phyloP scores from a whole-genome alignment of 2,888 invertebrate species.

The Luperina testacea region DNA sequence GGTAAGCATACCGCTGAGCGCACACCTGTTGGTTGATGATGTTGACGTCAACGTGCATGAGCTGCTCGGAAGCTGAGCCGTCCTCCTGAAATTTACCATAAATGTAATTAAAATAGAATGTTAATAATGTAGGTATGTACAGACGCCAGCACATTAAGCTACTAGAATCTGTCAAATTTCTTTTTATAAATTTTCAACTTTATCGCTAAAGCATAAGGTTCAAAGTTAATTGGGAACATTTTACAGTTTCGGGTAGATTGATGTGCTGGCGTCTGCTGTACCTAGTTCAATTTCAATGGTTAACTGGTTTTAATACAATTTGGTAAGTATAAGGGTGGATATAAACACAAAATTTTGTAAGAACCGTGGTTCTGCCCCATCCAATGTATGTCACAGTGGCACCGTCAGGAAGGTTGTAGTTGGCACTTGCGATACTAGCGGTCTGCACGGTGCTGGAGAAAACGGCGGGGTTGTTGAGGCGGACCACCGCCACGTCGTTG shows the following conservation, averaged over 20 bases:
- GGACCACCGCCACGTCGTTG: conserved; percentile 73
- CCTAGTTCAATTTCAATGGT: neutral
- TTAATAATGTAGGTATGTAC: no score
- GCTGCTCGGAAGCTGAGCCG: conserved; percentile 30
- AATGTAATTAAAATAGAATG: neutral
- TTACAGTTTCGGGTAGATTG: no score
- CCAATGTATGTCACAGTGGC: conserved; percentile 63
- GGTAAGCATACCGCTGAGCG: conserved; percentile 69
- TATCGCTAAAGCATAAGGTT: no score
- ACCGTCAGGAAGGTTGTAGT: conserved; percentile 37
- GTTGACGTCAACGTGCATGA: conserved; percentile 66
- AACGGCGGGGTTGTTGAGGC: conserved; percentile 60
- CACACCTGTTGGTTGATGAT: conserved; percentile 73
- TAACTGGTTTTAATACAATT: neutral
- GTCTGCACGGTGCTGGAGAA: conserved; percentile 46
- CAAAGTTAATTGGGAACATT: no score
- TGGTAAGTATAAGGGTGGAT: neutral
- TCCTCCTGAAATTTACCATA: conserved; percentile 26
- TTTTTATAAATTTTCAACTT: no score
- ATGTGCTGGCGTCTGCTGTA: no score
- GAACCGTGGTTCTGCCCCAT: conserved; percentile 73
- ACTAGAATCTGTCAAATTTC: no score
- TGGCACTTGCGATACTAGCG: conserved; percentile 66
- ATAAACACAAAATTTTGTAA: neutral
- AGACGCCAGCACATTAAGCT: no score